These are phyloP conservation scores for Leptodactylus fallax DNA, from an alignment of 2,797 vertebrate genomes.

Conservation along the genomic window DNA sequence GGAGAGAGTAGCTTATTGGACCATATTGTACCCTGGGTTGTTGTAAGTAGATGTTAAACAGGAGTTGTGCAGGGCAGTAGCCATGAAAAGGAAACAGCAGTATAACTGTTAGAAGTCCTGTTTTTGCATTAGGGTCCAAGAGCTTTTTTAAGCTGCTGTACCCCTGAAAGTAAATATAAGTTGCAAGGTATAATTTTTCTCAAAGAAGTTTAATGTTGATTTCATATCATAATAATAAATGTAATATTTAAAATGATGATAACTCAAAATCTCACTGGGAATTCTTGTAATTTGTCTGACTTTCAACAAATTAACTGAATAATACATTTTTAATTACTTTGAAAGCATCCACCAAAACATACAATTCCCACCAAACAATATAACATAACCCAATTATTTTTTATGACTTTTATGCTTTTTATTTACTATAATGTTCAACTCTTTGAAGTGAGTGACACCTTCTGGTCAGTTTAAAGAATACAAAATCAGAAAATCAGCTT, in stretches of 20 bases:
- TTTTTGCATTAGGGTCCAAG: neutral
- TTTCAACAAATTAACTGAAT: neutral
- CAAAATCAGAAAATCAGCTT: neutral
- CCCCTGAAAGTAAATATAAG: neutral
- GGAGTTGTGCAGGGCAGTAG: too few relatives aligned
- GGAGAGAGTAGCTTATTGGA: too few relatives aligned
- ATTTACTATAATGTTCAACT: neutral
- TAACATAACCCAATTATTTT: neutral
- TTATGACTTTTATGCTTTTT: neutral
- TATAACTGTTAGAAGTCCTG: too few relatives aligned
- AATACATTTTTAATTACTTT: neutral
- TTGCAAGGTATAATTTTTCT: neutral
- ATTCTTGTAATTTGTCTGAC: conserved; percentile 17
- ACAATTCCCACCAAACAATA: conserved; percentile 13
- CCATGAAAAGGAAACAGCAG: too few relatives aligned
- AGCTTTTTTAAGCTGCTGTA: neutral
- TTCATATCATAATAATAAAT: neutral
- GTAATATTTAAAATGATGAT: neutral
- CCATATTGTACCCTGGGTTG: too few relatives aligned
- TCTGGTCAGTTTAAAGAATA: conserved; percentile 12
- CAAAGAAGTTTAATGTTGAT: neutral
- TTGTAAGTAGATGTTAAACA: too few relatives aligned
- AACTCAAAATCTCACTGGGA: neutral
- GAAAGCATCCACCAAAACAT: neutral
- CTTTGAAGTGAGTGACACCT: conserved; percentile 37